phyloP scores from a whole-genome alignment of 2,113 vertebrate species.

The Nerophis lumbriciformis region DNA sequence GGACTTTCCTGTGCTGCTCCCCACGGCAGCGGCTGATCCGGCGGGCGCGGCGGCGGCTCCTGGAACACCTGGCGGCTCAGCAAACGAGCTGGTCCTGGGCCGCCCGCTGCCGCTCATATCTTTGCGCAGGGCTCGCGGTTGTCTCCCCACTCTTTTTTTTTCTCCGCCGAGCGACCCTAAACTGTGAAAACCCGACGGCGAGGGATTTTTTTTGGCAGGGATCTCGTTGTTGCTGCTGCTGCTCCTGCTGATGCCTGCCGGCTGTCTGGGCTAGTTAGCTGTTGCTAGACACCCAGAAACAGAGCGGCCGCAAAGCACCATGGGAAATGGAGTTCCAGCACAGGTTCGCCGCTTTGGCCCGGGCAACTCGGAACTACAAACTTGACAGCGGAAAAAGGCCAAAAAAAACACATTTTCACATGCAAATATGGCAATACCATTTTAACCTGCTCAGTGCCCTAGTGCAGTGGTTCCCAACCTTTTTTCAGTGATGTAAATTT shows the following conservation, averaged over 20 bases:
- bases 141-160: slow-evolving; percentile 37
- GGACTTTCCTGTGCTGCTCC: slow-evolving; percentile 75
- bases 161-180: slow-evolving; percentile 40
- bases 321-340: slow-evolving; percentile 67
- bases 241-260: slow-evolving; percentile 51
- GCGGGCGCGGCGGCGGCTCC: slow-evolving; percentile 71
- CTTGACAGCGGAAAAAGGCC: slow-evolving; percentile 19
- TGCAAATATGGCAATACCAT: too few relatives aligned
- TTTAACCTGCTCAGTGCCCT: too few relatives aligned
- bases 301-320: slow-evolving; percentile 56
- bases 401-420: background rate
- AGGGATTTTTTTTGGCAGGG: slow-evolving; percentile 44
- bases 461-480: too few relatives aligned
- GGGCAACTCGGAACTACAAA: slow-evolving; percentile 41
- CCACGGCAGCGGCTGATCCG: slow-evolving; percentile 72
- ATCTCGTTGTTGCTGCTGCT: slow-evolving; percentile 41
- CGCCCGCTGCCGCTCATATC: slow-evolving; percentile 80
- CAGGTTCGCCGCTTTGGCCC: slow-evolving; percentile 7
- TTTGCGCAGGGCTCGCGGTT: slow-evolving; percentile 64
- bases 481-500: too few relatives aligned
- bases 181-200: slow-evolving; percentile 29
- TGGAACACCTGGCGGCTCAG: slow-evolving; percentile 77
- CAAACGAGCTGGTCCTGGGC: slow-evolving; percentile 80
- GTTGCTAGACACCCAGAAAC: slow-evolving; percentile 70
- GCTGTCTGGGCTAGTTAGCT: slow-evolving; percentile 63